Conservation (phyloP, 35 echinoderm and acorn worm species). For the Apostichopus japonicus region DNA sequence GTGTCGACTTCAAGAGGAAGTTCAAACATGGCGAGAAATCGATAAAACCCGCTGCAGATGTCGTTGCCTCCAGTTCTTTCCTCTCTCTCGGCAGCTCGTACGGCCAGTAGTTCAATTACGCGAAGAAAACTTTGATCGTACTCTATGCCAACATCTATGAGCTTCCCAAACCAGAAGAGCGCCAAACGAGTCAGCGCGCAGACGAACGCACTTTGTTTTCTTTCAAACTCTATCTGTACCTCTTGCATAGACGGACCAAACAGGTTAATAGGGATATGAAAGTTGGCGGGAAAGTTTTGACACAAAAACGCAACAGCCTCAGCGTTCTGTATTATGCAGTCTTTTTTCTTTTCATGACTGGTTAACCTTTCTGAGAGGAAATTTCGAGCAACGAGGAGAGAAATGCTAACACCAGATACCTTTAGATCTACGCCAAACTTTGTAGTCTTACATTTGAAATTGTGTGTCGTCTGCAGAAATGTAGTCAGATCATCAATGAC, state of each 20-base stretch:
- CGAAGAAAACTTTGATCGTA: background rate
- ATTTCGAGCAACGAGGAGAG: background rate
- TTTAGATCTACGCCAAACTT: background rate
- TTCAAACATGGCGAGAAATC: background rate
- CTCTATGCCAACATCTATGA: background rate
- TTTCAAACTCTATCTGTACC: background rate
- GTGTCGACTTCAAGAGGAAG: background rate
- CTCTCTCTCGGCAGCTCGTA: slow-evolving; percentile 6
- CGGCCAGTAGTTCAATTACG: background rate
- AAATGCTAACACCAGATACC: background rate
- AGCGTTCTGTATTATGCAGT: background rate
- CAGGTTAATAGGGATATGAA: background rate
- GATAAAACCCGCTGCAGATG: background rate
- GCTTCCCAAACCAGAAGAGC: background rate
- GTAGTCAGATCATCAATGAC: background rate
- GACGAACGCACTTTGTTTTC: background rate
- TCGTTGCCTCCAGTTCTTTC: background rate
- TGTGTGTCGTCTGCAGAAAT: background rate
- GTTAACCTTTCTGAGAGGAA: background rate
- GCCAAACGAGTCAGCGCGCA: background rate
- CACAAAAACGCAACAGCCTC: background rate
- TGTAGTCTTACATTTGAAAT: background rate
- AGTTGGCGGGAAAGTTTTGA: background rate
- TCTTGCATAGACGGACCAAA: slow-evolving; percentile 11
- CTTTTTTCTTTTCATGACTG: background rate